Conservation (phyloP, 1,140 invertebrate genomes). For the Diachasmimorpha longicaudata region DNA sequence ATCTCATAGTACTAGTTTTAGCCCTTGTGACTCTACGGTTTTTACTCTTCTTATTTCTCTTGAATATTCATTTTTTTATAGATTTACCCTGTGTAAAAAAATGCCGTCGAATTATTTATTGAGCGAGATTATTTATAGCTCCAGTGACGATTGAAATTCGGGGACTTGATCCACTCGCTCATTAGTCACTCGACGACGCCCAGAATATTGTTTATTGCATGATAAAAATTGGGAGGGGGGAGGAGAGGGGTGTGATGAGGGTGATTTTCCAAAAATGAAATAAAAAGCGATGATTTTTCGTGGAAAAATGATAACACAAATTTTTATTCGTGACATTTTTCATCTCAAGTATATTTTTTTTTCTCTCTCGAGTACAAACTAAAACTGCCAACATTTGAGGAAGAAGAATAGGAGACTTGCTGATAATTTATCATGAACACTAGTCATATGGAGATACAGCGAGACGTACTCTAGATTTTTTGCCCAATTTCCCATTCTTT, state of each 20-base stretch:
- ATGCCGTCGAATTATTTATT: slow-evolving; percentile 26
- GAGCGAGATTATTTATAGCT: slow-evolving; percentile 21
- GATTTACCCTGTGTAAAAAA: slow-evolving; percentile 60
- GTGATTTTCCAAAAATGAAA: background rate
- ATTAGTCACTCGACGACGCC: too few relatives aligned
- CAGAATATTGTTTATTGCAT: too few relatives aligned
- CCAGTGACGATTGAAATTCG: background rate
- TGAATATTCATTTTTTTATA: slow-evolving; percentile 44
- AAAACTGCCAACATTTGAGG: slow-evolving; percentile 30
- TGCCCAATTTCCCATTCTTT: background rate
- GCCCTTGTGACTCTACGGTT: slow-evolving; percentile 18
- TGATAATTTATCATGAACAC: background rate
- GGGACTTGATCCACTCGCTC: too few relatives aligned
- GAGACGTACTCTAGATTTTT: background rate
- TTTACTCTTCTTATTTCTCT: slow-evolving; percentile 43
- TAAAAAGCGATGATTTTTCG: background rate
- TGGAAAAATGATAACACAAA: slow-evolving; percentile 32
- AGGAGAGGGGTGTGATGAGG: background rate
- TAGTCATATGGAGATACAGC: background rate
- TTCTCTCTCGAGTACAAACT: slow-evolving; percentile 41
- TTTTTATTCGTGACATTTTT: slow-evolving; percentile 31
- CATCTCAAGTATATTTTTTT: slow-evolving; percentile 41
- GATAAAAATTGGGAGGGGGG: background rate
- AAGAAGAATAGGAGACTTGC: background rate
- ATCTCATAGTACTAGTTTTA: background rate